Evolutionary conservation across 2,888 invertebrate genomes (phyloP), one percentile per base, ranked within the genome.

Genomic region (Laothoe populi): DNA sequence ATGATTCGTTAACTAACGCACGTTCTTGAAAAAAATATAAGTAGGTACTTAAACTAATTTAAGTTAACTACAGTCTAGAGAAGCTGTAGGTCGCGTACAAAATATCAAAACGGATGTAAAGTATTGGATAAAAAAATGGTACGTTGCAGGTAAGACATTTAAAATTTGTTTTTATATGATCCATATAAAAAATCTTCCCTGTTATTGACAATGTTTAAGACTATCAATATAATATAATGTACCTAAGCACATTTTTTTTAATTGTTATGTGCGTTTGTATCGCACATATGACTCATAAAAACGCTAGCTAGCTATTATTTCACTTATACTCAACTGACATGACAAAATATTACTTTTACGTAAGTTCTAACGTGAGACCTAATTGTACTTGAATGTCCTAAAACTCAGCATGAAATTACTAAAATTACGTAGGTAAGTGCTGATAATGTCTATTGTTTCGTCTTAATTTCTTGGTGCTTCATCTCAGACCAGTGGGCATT

Each of bases 291-390:
- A 48, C 48, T 16, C 44, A 44, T 1, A 48, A 5, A 2, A 13
- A 24, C 23, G 48, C 48, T 38, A 38, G n/a, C 24, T n/a, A 46
- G 8, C 24, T 26, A 48, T 48, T 48, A 21, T 48, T 24, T 26
- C 24, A 48, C 24, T 48, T 48, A 48, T 7, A 7, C n/a, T 48
- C 23, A 48, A 26, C 26, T 48, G 48, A 48, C 48, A 48, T 48
- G 48, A 48, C 48, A 26, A 7, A 26, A n/a, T 48, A 24, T 26
- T 48, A 24, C 5, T 48, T 4, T n/a, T 48, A 24, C 24, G 13
- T 23, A 13, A 46, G 7, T 13, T 46, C 23, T 21, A 23, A 10
- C 21, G 11, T 46, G 46, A 46, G 46, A 46, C 23, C 46, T 46
- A 46, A 19, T 46, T 46, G 46, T 46, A 46, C 46, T 46, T 46